phyloP scores from a whole-genome alignment of 2,888 invertebrate species.

The Plebejus anna region DNA sequence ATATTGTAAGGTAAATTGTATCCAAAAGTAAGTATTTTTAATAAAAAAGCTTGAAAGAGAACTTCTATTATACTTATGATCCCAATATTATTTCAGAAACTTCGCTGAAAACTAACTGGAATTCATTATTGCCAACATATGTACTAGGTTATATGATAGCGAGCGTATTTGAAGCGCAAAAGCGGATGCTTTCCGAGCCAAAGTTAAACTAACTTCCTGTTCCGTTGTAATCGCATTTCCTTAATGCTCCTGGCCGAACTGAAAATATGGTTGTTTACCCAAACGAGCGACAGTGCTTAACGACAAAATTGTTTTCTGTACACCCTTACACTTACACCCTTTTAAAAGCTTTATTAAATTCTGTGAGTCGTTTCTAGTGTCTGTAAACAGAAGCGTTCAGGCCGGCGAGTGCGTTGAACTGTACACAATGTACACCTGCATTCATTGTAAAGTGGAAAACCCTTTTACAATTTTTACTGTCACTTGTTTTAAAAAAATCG shows the following conservation, averaged over 20 bases:
- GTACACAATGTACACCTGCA: slow-evolving; percentile 14
- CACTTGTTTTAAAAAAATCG: slow-evolving; percentile 3
- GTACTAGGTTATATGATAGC: slow-evolving; percentile 15
- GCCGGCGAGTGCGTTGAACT: neutral
- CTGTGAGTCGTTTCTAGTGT: slow-evolving; percentile 11
- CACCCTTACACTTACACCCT: slow-evolving; percentile 3
- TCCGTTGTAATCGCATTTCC: slow-evolving; percentile 69
- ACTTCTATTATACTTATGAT: neutral
- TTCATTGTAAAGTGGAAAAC: slow-evolving; percentile 5
- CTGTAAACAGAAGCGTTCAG: slow-evolving; percentile 18
- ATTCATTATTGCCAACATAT: slow-evolving; percentile 9
- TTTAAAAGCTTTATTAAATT: slow-evolving; percentile 28
- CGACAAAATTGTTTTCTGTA: slow-evolving; percentile 37
- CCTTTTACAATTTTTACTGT: slow-evolving; percentile 8
- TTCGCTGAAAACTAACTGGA: neutral
- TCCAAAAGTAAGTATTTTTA: neutral
- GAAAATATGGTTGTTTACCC: slow-evolving; percentile 50
- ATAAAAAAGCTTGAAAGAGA: neutral
- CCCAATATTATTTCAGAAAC: neutral
- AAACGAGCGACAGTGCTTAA: slow-evolving; percentile 37
- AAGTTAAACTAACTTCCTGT: slow-evolving; percentile 71
- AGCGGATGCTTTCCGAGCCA: slow-evolving; percentile 51
- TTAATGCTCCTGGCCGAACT: slow-evolving; percentile 54
- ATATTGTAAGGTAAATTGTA: neutral
- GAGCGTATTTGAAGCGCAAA: slow-evolving; percentile 33